Base-by-base conservation (phyloP, 2,113 vertebrate genomes). In the Dicerorhinus sumatrensis region DNA sequence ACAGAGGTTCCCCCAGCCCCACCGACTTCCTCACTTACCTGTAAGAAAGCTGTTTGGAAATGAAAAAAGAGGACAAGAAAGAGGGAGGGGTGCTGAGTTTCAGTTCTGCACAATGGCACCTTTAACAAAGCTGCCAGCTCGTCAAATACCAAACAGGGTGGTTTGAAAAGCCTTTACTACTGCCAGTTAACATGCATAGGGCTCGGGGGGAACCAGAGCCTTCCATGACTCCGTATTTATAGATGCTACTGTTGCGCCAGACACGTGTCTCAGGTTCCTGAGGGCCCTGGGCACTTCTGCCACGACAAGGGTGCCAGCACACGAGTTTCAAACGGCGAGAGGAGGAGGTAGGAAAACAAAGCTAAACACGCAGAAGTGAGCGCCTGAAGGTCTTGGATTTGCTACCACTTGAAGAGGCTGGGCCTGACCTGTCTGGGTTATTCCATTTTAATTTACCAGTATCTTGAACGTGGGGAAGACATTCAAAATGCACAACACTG, bases 41-140 rank as follows among this genome's bases (percentile, higher is more conserved):
- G 8, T 42, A 81, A 31, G 58, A 97, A 46, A 31, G 69, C 80
- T 65, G 1, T 95, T 84, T 75, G 94, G 89, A 7, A 95, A 90
- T 83, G 85, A 16, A 81, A 88, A 60, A 31, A 4, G 31, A 20
- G 58, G 89, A 20, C 18, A 39, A 33, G 54, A 62, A 8, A 90
- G 25, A 18, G 42, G 31, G 7, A 29, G 6, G 9, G n/a, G 33
- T 51, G 65, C 88, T 85, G 46, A 85, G 5, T 84, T 60, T 90
- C 91, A 96, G 16, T 25, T 76, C 72, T 76, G 76, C 23, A 97
- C 93, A 97, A 85, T 82, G 54, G 58, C 58, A 58, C 76, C 96
- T 98, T 97, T 98, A 97, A 94, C 70, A 97, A 97, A 97, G 31
- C 72, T 85, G 89, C 98, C 98, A 97, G 89, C 89, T 81, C 95